A percentile compares a stretch with the other conserved stretches of the same genome.
phyloP scores from a whole-genome alignment of 2,888 invertebrate species.

The Ceraclea dissimilis region DNA sequence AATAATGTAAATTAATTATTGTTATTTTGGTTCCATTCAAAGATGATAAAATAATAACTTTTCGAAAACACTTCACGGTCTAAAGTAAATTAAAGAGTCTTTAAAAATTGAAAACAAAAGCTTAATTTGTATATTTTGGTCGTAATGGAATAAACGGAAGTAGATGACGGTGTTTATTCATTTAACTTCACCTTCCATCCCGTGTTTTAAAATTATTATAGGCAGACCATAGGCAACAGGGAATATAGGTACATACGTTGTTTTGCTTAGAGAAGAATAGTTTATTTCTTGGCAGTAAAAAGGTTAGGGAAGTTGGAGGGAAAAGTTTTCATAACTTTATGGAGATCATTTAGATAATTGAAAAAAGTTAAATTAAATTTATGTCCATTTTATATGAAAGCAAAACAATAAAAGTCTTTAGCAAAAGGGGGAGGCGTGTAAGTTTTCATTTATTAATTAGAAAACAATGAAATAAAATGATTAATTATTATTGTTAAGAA shows the following conservation, averaged over 20 bases:
- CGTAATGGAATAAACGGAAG: constrained; percentile 11
- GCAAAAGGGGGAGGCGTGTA: not conserved
- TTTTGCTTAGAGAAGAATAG: not conserved
- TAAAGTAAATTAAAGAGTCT: not conserved
- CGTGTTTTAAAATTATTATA: constrained; percentile 1
- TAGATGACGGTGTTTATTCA: constrained; percentile 10
- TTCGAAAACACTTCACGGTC: not conserved
- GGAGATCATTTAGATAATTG: constrained; percentile 15
- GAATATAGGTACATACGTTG: not conserved
- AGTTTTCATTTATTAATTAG: not conserved
- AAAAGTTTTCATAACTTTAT: not conserved
- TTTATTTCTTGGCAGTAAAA: not conserved
- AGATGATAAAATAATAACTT: not conserved
- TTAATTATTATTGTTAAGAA: constrained; percentile 1
- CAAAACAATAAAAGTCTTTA: constrained; percentile 11
- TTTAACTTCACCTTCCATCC: constrained; percentile 5
- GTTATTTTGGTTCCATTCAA: too few species aligned
- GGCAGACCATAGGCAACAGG: not conserved
- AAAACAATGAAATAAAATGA: constrained; percentile 4
- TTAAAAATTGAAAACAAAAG: constrained; percentile 14
- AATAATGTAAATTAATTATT: too few species aligned
- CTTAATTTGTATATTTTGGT: constrained; percentile 18
- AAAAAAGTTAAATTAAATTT: constrained; percentile 16
- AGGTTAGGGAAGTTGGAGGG: not conserved
- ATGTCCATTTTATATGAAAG: constrained; percentile 13